Evolutionary conservation across 1,140 invertebrate genomes (phyloP), one percentile per base, ranked within the genome.

Genomic region (Saccostrea glomerata): DNA sequence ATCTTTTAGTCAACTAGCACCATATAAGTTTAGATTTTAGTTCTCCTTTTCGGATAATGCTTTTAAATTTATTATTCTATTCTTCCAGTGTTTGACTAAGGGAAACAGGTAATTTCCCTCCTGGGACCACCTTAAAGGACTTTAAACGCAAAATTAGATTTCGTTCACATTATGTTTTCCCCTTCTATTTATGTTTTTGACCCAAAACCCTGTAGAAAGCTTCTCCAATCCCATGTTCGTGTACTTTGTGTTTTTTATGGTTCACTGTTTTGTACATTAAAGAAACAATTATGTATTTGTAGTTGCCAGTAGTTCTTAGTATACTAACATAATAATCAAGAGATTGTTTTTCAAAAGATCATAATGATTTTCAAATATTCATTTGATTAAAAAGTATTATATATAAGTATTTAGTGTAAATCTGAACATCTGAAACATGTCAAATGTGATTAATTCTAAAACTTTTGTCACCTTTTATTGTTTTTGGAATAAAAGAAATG

Each of bases 51-150:
- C 58, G n/a, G n/a, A 63, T 63, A 17, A 20, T 20, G 17, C 58
- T 6, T 63, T n/a, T n/a, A 63, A 20, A 20, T 30, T 25, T 15
- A 36, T 77, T 25, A 30, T 30, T 77, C 25, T 77, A 77, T 77
- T 77, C 13, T 77, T 77, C 70, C 70, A 77, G 70, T 77, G 9
- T 77, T 77, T 77, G 70, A 77, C 70, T 77, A 77, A 77, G 70
- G 70, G 70, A 77, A 25, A 25, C 23, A 77, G 70, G 70, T 77
- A 77, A 77, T 40, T 20, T 25, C 70, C 70, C 70, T 77, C 70
- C 70, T 25, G 70, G 70, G 20, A 63, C 30, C 30, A 12, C 23
- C n/a, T 47, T 63, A 7, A 20, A 63, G 58, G 58, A 63, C 58
- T 20, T 20, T 63, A 63, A 36, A 63, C 17, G 17, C 58, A 6